These are phyloP conservation scores for Phaethon lepturus DNA, from an alignment of 2,113 vertebrate genomes.

Conservation along the genomic window DNA sequence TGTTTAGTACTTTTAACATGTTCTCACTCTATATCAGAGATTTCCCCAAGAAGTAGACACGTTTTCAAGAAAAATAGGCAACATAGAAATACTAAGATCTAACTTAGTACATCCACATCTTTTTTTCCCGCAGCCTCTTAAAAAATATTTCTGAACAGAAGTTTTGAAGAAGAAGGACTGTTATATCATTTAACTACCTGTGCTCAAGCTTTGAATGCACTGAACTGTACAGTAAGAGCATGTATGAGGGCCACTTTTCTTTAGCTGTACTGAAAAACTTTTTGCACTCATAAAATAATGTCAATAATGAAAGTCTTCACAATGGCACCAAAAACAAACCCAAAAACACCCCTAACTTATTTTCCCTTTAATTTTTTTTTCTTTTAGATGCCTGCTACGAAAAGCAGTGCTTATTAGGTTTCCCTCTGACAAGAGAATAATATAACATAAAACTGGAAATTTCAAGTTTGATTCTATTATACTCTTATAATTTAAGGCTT, in stretches of 20 bases:
- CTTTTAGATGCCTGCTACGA: background rate
- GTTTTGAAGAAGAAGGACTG: background rate
- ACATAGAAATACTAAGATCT: background rate
- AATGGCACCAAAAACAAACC: no score
- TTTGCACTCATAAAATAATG: background rate
- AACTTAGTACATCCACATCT: background rate
- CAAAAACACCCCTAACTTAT: background rate
- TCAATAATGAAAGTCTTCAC: background rate
- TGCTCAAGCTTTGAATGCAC: background rate
- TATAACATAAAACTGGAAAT: constrained; percentile 46
- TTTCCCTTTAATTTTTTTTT: constrained; percentile 20
- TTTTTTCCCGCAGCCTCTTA: background rate
- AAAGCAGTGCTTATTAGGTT: constrained; percentile 41
- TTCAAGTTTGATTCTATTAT: constrained; percentile 57
- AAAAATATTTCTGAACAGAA: background rate
- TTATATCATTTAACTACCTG: background rate
- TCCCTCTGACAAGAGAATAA: constrained; percentile 38
- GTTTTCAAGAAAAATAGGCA: background rate
- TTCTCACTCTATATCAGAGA: background rate
- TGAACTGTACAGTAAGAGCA: background rate
- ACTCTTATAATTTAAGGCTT: constrained; percentile 21
- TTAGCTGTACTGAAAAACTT: background rate
- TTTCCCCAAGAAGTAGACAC: background rate
- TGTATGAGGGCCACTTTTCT: background rate
- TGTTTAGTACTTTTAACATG: background rate